phyloP scores from a whole-genome alignment of 2,113 vertebrate genomes.

The Rhynchopsitta pachyrhyncha region DNA sequence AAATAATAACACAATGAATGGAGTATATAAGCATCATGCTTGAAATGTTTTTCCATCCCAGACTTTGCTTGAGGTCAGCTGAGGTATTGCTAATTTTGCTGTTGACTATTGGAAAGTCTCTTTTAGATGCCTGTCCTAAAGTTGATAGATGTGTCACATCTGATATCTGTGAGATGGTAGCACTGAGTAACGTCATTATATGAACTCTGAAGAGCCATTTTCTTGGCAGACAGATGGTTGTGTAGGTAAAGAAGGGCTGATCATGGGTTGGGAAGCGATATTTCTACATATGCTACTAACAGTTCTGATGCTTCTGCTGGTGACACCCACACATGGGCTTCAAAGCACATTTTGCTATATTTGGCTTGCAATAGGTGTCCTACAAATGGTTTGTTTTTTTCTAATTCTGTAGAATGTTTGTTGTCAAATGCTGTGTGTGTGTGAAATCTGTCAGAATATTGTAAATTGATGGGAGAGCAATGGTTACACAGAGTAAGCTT shows the following conservation, averaged over 20 bases:
- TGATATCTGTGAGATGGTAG: neutral
- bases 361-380: neutral
- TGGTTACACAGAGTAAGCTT: neutral
- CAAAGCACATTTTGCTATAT: neutral
- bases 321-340: neutral
- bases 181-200: neutral
- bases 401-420: neutral
- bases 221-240: neutral
- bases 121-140: neutral
- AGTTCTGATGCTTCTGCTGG: neutral
- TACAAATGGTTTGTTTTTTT: neutral
- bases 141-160: neutral
- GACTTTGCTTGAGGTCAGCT: neutral
- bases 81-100: neutral
- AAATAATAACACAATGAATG: neutral
- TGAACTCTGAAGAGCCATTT: neutral
- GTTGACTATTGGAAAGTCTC: neutral
- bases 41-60: neutral
- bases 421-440: neutral
- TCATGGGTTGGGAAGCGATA: accelerated
- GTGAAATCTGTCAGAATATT: neutral
- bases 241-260: neutral
- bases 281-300: neutral
- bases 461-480: neutral
- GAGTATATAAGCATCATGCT: neutral